A percentile compares a stretch with the other conserved stretches of the same genome.
Conservation (phyloP, 2,113 vertebrate genomes). For the Mustelus asterias region DNA sequence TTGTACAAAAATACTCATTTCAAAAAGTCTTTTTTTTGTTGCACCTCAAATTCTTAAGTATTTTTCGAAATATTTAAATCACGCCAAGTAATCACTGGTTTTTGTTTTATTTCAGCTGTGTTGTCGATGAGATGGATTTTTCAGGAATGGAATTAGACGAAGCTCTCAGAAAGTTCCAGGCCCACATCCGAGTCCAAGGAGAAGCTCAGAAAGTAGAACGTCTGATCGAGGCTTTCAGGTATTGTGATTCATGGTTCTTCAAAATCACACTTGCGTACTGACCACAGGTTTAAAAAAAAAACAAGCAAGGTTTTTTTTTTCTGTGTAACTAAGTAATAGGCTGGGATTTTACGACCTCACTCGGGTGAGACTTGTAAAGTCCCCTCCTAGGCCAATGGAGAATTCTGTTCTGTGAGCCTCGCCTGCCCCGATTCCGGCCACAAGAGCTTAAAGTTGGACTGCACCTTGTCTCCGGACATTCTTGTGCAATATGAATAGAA, state of each 20-base stretch:
- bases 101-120: constrained; percentile 66
- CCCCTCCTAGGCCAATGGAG: too few species aligned
- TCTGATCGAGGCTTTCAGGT: constrained; percentile 94
- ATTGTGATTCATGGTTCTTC: constrained; percentile 26
- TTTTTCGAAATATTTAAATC: not conserved
- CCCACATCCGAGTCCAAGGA: constrained; percentile 91
- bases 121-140: constrained; percentile 97
- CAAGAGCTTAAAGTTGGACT: not conserved
- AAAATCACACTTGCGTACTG: not conserved
- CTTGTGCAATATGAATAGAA: not conserved
- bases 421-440: too few species aligned
- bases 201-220: constrained; percentile 95
- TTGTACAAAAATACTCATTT: not conserved
- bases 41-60: not conserved
- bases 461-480: not conserved
- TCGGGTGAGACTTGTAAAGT: too few species aligned
- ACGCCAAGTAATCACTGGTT: not conserved
- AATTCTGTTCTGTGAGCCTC: too few species aligned
- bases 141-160: constrained; percentile 90
- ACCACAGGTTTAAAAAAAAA: not conserved
- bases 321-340: not conserved
- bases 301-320: not conserved
- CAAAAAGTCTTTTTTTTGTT: not conserved
- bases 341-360: too few species aligned
- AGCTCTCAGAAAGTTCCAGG: constrained; percentile 92